Base-by-base conservation (phyloP, 2,113 vertebrate species). In the Saguinus imperator region DNA sequence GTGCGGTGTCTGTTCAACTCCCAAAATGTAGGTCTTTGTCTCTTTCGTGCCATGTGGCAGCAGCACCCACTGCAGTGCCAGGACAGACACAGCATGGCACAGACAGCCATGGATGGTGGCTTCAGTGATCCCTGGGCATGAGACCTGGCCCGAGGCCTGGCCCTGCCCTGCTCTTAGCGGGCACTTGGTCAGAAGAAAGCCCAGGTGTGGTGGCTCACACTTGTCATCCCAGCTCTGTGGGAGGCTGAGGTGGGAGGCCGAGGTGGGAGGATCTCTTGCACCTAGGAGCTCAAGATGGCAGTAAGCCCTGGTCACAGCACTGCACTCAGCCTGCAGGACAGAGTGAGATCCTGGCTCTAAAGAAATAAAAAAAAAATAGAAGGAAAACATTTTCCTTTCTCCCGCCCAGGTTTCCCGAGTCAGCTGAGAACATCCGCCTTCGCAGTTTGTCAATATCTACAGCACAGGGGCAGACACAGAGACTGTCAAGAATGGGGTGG, bases 381-480 rank as follows among this genome's bases (percentile, higher is more conserved):
- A 76, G 73, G 61, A 13, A 16, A 45, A 43, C 12, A 48, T 16
- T 16, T 76, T 25, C 72, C 25, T 76, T 27, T 43, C 14, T 12
- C 11, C 32, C 50, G 14, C 1, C 50, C 3, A 14, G 73, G 27
- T 27, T 76, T 43, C 45, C 48, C 1, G 35, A 80, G 77, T 35
- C 32, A 13, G 77, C 77, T 12, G 18, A 2, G 50, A 52, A 52
- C 35, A 1, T n/a, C 18, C 20, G 5, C 21, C 72, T 14, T 43
- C 23, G 12, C 5, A 25, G 72, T 3, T 25, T 25, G 12, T 75
- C 40, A 14, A 12, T 27, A 43, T 13, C 40, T 7, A 23, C 12
- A 8, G 72, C 23, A 2, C 1, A 14, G 25, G 6, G 6, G 3
- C 25, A 37, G 79, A n/a, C 7, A 3, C 20, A 8, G 50, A 0